Evolutionary conservation across 35 echinoderm and acorn worm genomes (phyloP).

Genomic region (Patiria miniata): DNA sequence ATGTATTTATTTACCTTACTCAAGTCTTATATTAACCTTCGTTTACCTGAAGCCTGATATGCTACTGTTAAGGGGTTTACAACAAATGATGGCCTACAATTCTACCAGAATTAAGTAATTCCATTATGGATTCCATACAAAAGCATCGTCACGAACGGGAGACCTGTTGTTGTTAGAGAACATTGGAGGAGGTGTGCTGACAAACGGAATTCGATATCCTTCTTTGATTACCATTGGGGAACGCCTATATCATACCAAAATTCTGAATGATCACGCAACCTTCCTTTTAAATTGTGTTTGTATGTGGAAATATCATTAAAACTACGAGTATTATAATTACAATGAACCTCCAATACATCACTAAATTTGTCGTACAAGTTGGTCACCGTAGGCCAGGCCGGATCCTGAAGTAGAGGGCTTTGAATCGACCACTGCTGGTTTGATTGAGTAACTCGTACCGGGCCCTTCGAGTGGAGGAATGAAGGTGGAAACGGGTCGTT

Average conservation of each 20-base stretch:
- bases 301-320: background rate
- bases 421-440: too few species aligned
- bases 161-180: conserved; percentile 27
- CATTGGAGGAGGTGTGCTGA: background rate
- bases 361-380: too few species aligned
- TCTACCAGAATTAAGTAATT: background rate
- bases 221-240: background rate
- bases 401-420: too few species aligned
- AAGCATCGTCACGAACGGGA: background rate
- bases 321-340: too few species aligned
- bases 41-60: background rate
- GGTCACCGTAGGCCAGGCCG: too few species aligned
- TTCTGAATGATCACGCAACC: background rate
- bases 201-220: conserved; percentile 40
- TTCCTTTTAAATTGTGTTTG: background rate
- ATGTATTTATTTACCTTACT: too few species aligned
- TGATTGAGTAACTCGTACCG: too few species aligned
- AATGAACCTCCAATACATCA: too few species aligned
- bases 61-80: conserved; percentile 38
- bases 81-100: background rate
- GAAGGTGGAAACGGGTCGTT: background rate
- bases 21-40: too few species aligned
- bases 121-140: conserved; percentile 38
- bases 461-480: background rate
- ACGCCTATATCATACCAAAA: conserved; percentile 9